A percentile compares a stretch with the other conserved stretches of the same genome.
Conservation (phyloP, 2,113 vertebrate genomes). For the Epinephelus fuscoguttatus region DNA sequence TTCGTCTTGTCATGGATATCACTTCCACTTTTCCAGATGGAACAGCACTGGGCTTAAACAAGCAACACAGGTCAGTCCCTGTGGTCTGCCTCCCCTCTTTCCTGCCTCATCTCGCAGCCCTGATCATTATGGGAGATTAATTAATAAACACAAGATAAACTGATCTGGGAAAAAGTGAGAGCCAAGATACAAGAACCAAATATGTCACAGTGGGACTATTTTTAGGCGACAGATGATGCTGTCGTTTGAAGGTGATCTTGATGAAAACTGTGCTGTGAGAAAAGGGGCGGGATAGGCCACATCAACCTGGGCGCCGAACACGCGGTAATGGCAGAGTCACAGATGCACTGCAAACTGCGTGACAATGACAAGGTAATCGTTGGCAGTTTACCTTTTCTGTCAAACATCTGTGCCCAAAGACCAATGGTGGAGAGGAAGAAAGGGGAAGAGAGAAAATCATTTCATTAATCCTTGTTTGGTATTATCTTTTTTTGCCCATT, state of each 20-base stretch:
- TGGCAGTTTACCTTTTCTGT: slow-evolving; percentile 61
- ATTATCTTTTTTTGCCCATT: slow-evolving; percentile 74
- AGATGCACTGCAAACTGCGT: slow-evolving; percentile 63
- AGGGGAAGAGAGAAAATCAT: slow-evolving; percentile 60
- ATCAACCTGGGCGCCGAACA: slow-evolving; percentile 41
- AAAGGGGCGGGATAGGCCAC: slow-evolving; percentile 56
- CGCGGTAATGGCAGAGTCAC: slow-evolving; percentile 55
- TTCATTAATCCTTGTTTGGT: slow-evolving; percentile 75
- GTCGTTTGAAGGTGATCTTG: slow-evolving; percentile 80
- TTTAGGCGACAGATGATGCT: slow-evolving; percentile 73
- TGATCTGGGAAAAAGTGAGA: slow-evolving; percentile 67
- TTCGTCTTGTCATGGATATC: slow-evolving; percentile 31
- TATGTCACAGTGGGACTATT: slow-evolving; percentile 76
- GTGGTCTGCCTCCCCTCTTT: slow-evolving; percentile 11
- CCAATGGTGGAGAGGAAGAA: slow-evolving; percentile 34
- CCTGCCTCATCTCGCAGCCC: slow-evolving; percentile 47
- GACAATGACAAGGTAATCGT: slow-evolving; percentile 61
- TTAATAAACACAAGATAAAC: slow-evolving; percentile 75
- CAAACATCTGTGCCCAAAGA: slow-evolving; percentile 63
- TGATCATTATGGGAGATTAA: slow-evolving; percentile 76
- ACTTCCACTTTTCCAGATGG: slow-evolving; percentile 17
- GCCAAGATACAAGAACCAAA: slow-evolving; percentile 74
- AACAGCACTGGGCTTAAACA: slow-evolving; percentile 47
- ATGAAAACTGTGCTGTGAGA: slow-evolving; percentile 69
- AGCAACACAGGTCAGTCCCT: slow-evolving; percentile 55